phyloP scores from a whole-genome alignment of 2,888 invertebrate genomes.

The Patella pellucida region DNA sequence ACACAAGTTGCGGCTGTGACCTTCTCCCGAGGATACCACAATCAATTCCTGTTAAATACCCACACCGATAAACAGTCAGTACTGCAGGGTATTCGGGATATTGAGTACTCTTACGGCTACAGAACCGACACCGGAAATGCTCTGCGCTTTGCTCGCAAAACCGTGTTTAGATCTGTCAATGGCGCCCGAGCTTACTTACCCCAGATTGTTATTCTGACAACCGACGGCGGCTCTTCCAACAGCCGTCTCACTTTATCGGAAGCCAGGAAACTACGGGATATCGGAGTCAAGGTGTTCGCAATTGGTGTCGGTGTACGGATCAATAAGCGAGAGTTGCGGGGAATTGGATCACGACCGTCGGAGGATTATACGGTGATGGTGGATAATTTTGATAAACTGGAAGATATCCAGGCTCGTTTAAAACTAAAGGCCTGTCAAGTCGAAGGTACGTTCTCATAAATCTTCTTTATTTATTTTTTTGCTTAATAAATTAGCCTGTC shows the following conservation, averaged over 20 bases:
- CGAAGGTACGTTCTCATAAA: too few relatives aligned
- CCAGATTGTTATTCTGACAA: neutral
- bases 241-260: neutral
- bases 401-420: too few relatives aligned
- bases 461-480: too few relatives aligned
- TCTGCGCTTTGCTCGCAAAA: neutral
- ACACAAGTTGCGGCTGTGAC: conserved; percentile 28
- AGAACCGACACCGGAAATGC: conserved; percentile 38
- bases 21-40: too few relatives aligned
- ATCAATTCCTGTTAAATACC: too few relatives aligned
- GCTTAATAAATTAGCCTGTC: too few relatives aligned
- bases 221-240: neutral
- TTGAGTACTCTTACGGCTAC: conserved; percentile 15
- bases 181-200: neutral
- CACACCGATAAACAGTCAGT: too few relatives aligned
- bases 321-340: neutral
- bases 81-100: too few relatives aligned
- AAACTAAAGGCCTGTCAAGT: too few relatives aligned
- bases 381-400: too few relatives aligned
- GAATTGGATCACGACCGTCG: neutral
- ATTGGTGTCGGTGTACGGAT: neutral
- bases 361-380: neutral
- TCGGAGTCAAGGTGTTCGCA: neutral
- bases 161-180: neutral
- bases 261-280: neutral